phyloP scores from a whole-genome alignment of 92 coral and sea anemone genomes.

The Epizoanthus rinbou region DNA sequence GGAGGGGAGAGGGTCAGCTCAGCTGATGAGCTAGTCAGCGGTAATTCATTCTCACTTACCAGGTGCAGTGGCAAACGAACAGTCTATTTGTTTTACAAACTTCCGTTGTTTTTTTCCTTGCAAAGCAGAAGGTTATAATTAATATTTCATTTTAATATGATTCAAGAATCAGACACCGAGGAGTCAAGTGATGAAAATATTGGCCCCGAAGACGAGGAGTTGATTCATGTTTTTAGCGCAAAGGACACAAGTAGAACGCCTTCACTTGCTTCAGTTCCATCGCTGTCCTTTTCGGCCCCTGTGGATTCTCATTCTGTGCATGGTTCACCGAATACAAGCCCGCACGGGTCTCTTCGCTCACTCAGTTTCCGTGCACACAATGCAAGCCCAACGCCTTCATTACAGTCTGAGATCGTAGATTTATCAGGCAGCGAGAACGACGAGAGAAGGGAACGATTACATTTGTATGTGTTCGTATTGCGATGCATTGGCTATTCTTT shows the following conservation, averaged over 20 bases:
- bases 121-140: no score
- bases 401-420: constrained; percentile 60
- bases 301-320: no score
- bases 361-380: constrained; percentile 19
- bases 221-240: constrained; percentile 25
- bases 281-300: background rate
- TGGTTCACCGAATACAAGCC: constrained; percentile 58
- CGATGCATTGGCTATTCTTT: constrained; percentile 91
- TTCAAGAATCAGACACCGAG: constrained; percentile 47
- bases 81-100: no score
- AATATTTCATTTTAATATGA: constrained; percentile 3
- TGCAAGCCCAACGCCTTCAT: background rate
- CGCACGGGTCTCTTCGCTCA: constrained; percentile 62
- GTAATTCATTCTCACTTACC: no score
- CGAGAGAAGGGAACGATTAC: constrained; percentile 86
- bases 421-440: constrained; percentile 61
- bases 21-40: no score
- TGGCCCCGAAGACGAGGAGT: constrained; percentile 24
- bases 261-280: background rate
- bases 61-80: no score
- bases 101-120: no score
- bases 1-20: no score
- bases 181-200: constrained; percentile 48
- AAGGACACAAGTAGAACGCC: background rate
- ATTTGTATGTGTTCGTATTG: constrained; percentile 88